Base-by-base conservation (phyloP, 1,140 invertebrate genomes). In the Hormaphis cornu region DNA sequence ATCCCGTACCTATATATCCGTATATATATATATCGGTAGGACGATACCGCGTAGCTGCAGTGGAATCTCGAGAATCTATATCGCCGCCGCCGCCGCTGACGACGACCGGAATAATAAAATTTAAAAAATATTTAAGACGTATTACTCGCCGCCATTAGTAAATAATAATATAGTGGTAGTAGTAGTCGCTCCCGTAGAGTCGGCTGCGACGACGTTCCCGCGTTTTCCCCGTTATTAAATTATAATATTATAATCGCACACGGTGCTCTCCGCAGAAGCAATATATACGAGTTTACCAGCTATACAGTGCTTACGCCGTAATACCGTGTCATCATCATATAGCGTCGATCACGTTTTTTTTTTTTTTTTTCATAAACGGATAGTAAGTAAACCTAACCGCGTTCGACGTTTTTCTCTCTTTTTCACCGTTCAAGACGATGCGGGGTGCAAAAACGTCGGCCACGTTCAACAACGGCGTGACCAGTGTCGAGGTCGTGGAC, bases 91-190 rank as follows among this genome's bases (percentile, higher is more conserved):
- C 46, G 22, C 10, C 7, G 1, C 22, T 35, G 22, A 40, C 33
- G 54, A 40, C 54, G 54, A 40, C 54, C 54, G 33, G 54, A 58
- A 58, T 58, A 58, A 58, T 58, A 58, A 58, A 58, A 58, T 58
- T 58, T 58, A 58, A 58, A 56, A 58, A 40, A 58, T 58, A 58
- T 58, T 40, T 58, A 58, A 58, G 20, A 9, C 54, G 24, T 58
- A 58, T 58, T 58, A 26, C 54, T 24, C 18, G 37, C 14, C 14
- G 1, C 6, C 33, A 18, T 24, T 35, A 58, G 54, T 40, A n/a
- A n/a, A n/a, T n/a, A n/a, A n/a, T n/a, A n/a, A n/a, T n/a, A n/a
- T n/a, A n/a, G n/a, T n/a, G n/a, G n/a, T n/a, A n/a, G n/a, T n/a
- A n/a, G n/a, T n/a, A n/a, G n/a, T n/a, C n/a, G n/a, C n/a, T n/a